Evolutionary conservation across 2,888 invertebrate genomes (phyloP), one percentile per base, ranked within the genome.

Genomic region (Ichneumon xanthorius): DNA sequence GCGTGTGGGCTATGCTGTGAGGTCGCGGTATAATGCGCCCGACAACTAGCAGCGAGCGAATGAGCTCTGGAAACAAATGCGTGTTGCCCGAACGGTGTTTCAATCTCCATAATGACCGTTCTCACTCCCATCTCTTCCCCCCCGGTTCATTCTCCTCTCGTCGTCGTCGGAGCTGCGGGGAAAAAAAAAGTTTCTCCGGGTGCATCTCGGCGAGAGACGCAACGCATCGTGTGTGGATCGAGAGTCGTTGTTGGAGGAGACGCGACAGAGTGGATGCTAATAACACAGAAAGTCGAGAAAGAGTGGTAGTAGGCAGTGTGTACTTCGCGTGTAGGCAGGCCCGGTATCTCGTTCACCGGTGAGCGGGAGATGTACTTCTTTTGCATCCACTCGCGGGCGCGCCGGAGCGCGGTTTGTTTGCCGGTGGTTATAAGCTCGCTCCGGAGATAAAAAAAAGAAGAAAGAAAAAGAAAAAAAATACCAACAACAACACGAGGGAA

Each of bases 51-150:
- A 78, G 67, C 48, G 73, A 80, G 71, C 26, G 37, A 78, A 71
- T 55, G 71, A 67, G 72, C 72, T 50, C 48, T 40, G 19, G 22
- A 72, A 82, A 78, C 67, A 73, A 78, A 72, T 78, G 67, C 78
- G 78, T 73, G 72, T 58, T 61, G 80, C 79, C 72, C 75, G 63
- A 75, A 61, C 61, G 33, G 48, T 71, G 76, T 92, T 92, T 91
- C 92, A 92, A 93, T 92, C 92, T 92, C 88, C 91, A 92, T 93
- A 92, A 93, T 92, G 92, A 92, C 92, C 92, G 91, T 81, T 88
- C 89, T 87, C 82, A 53, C 86, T 86, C 16, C 86, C 40, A 68
- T 82, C 58, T 84, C 55, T 26, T 55, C 48, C 33, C 58, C 65
- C 50, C 72, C 11, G 80, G 77, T 45, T 73, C 70, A 68, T 76